These are phyloP conservation scores for Python bivittatus DNA, from an alignment of 2,113 vertebrate species.

Conservation along the genomic window DNA sequence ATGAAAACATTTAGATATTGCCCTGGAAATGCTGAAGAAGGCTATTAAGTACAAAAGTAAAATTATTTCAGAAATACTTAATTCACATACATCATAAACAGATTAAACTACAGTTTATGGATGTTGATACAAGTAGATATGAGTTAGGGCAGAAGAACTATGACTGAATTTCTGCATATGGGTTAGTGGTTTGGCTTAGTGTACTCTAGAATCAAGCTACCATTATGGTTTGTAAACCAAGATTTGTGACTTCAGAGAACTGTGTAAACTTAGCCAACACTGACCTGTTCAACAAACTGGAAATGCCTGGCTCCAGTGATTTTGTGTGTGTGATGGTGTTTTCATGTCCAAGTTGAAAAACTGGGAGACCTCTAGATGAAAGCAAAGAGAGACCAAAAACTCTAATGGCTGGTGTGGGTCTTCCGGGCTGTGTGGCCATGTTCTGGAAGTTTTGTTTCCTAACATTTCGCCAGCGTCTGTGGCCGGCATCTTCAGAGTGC, in stretches of 20 bases:
- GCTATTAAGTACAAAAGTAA: not conserved
- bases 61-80: not conserved
- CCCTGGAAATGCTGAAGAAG: not conserved
- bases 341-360: too few relatives aligned
- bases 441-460: too few relatives aligned
- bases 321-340: not conserved
- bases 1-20: not conserved
- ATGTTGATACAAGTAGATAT: not conserved
- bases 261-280: not conserved
- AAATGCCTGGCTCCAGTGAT: not conserved
- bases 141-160: not conserved
- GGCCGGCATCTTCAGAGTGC: too few relatives aligned
- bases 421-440: too few relatives aligned
- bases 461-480: too few relatives aligned
- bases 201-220: not conserved
- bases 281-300: not conserved
- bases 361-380: not conserved
- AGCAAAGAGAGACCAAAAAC: not conserved
- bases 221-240: not conserved
- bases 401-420: too few relatives aligned
- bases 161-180: not conserved
- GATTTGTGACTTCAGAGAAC: not conserved
- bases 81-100: conserved; percentile 5
- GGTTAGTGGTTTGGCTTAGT: not conserved
- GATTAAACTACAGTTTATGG: not conserved